Conservation (phyloP, 2,797 vertebrate species). For the Paratrypauchen microcephalus region DNA sequence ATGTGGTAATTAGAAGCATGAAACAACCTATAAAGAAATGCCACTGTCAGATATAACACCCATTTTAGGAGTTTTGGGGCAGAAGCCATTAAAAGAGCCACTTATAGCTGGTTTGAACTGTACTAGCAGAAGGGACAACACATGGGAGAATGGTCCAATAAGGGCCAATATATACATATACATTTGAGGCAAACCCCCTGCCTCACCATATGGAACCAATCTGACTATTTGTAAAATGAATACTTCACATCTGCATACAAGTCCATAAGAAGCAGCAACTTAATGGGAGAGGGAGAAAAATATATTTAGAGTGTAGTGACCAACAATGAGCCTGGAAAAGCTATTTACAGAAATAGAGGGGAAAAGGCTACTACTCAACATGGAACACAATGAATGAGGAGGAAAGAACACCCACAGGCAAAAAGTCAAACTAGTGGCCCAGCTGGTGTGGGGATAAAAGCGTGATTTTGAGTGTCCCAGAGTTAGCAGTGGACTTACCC, state of each 20-base stretch:
- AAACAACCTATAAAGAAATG: slow-evolving; percentile 33
- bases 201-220: slow-evolving; percentile 79
- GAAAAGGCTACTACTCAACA: slow-evolving; percentile 35
- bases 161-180: slow-evolving; percentile 72
- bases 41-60: slow-evolving; percentile 34
- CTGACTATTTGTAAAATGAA: slow-evolving; percentile 56
- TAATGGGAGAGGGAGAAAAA: slow-evolving; percentile 42
- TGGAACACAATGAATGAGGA: slow-evolving; percentile 48
- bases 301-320: slow-evolving; percentile 40
- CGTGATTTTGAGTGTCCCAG: slow-evolving; percentile 29
- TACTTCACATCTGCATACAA: slow-evolving; percentile 27
- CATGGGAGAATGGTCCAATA: slow-evolving; percentile 50
- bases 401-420: slow-evolving; percentile 40
- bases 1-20: slow-evolving; percentile 30
- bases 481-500: slow-evolving; percentile 81
- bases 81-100: slow-evolving; percentile 60
- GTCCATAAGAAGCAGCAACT: slow-evolving; percentile 30
- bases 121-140: slow-evolving; percentile 49
- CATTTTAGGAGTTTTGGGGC: slow-evolving; percentile 46
- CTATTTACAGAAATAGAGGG: slow-evolving; percentile 44
- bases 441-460: slow-evolving; percentile 32
- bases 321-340: slow-evolving; percentile 46
- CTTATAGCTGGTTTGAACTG: slow-evolving; percentile 58
- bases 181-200: slow-evolving; percentile 52
- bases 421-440: slow-evolving; percentile 17